Evolutionary conservation across 2,113 vertebrate species (phyloP).

Genomic region (Leucoraja erinaceus): DNA sequence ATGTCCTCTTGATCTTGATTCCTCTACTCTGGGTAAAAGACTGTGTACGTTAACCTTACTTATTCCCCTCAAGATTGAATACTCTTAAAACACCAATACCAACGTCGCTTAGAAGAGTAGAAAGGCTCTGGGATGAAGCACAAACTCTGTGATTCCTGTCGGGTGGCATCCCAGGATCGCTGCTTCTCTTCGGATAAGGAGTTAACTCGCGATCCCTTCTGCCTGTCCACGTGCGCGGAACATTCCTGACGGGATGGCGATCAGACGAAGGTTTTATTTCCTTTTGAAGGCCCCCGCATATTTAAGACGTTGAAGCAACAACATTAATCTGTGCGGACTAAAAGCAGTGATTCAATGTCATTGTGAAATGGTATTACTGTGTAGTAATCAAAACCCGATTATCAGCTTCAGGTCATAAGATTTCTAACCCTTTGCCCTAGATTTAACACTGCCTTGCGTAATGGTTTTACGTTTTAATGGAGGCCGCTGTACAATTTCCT

Average conservation of each 20-base stretch:
- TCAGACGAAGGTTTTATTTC: background rate
- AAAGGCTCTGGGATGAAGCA: too few species aligned
- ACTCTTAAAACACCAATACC: too few species aligned
- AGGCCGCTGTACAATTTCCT: background rate
- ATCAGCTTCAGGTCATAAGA: conserved; percentile 3
- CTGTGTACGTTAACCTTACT: too few species aligned
- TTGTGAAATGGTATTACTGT: background rate
- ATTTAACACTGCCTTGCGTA: conserved; percentile 23
- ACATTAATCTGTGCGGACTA: background rate
- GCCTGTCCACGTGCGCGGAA: background rate
- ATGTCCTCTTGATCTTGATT: too few species aligned
- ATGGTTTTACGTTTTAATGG: background rate
- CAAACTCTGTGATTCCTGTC: background rate
- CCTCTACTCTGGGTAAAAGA: too few species aligned
- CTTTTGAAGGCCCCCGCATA: background rate
- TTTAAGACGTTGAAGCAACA: background rate
- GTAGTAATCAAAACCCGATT: background rate
- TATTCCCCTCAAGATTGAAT: too few species aligned
- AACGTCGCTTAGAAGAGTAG: too few species aligned
- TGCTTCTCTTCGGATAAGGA: background rate
- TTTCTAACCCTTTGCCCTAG: conserved; percentile 19
- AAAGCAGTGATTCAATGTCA: background rate
- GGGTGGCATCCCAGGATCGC: background rate
- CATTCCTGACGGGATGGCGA: background rate
- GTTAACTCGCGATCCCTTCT: background rate